phyloP scores from a whole-genome alignment of 2,113 vertebrate species.

The Pimephales promelas region DNA sequence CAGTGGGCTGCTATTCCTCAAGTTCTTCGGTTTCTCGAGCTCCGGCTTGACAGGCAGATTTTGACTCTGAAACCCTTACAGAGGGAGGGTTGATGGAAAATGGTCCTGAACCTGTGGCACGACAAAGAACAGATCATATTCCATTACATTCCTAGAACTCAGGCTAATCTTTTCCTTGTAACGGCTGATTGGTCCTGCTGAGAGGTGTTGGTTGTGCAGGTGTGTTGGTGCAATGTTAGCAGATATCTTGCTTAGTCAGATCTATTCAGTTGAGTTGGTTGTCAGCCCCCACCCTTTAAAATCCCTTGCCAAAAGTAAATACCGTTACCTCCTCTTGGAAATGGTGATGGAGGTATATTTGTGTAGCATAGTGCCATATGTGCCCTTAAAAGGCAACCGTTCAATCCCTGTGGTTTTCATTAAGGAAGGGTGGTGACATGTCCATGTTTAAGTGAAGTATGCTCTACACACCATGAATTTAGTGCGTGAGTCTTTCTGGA shows the following conservation, averaged over 20 bases:
- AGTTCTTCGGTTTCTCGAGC: neutral
- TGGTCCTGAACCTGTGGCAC: constrained; percentile 11
- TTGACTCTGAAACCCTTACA: neutral
- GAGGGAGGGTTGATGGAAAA: constrained; percentile 36
- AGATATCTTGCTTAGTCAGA: constrained; percentile 52
- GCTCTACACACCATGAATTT: constrained; percentile 9
- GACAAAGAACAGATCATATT: constrained; percentile 35
- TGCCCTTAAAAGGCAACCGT: constrained; percentile 34
- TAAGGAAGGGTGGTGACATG: constrained; percentile 48
- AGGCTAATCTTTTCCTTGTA: constrained; percentile 43
- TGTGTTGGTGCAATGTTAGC: constrained; percentile 40
- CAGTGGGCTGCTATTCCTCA: neutral
- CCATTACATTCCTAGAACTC: constrained; percentile 25
- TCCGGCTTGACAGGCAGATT: neutral
- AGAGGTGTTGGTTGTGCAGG: constrained; percentile 44
- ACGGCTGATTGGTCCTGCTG: constrained; percentile 32
- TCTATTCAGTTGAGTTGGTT: constrained; percentile 20
- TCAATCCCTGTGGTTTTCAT: constrained; percentile 45
- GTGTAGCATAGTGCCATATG: constrained; percentile 8
- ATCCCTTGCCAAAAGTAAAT: constrained; percentile 24
- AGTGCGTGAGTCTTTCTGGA: constrained; percentile 34
- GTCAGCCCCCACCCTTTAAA: constrained; percentile 7
- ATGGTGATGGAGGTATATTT: neutral
- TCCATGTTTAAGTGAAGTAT: constrained; percentile 23
- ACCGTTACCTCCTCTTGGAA: constrained; percentile 14